phyloP scores from a whole-genome alignment of 2,113 vertebrate species.

The Collichthys lucidus region DNA sequence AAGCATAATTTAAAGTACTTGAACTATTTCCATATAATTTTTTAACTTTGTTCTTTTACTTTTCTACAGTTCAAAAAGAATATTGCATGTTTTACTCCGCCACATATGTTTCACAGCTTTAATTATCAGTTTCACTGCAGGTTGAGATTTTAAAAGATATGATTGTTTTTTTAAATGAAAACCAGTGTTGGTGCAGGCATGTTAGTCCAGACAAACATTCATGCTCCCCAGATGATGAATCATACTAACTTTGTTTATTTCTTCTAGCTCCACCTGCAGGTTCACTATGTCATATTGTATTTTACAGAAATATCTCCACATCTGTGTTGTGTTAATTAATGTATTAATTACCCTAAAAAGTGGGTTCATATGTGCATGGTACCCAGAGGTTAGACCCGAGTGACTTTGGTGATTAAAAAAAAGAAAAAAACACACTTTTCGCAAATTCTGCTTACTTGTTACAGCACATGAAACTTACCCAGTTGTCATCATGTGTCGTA shows the following conservation, averaged over 20 bases:
- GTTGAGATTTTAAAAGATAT: background rate
- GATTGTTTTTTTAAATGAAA: background rate
- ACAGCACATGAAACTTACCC: background rate
- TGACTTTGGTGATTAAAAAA: no score
- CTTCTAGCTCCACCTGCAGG: background rate
- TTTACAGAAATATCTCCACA: background rate
- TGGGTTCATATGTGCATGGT: background rate
- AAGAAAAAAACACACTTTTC: no score
- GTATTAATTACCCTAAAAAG: background rate
- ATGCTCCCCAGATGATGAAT: background rate
- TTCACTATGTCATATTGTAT: background rate
- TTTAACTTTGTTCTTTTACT: background rate
- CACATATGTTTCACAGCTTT: background rate
- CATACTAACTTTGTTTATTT: background rate
- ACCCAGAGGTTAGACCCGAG: no score
- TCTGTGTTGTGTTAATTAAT: background rate
- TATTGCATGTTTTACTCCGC: background rate
- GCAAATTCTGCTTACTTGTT: background rate
- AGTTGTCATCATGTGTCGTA: background rate
- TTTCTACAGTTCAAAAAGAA: background rate
- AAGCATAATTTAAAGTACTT: background rate
- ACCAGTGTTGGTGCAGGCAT: background rate
- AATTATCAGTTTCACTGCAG: background rate
- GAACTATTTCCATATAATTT: background rate
- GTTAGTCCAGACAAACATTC: background rate